phyloP scores from a whole-genome alignment of 2,888 invertebrate species.

The Eurytoma adleriae region DNA sequence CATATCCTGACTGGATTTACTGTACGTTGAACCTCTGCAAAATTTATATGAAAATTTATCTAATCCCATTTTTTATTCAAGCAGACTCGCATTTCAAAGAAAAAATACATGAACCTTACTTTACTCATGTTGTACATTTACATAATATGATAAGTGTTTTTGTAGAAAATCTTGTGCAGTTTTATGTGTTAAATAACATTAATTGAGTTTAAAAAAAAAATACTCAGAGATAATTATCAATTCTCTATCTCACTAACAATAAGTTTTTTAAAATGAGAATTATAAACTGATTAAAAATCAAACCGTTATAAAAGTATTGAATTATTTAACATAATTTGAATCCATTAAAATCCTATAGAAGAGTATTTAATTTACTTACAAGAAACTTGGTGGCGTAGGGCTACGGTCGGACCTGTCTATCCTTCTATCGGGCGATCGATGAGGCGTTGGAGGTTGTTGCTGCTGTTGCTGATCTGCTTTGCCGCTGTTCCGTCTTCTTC shows the following conservation, averaged over 20 bases:
- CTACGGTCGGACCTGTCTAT: conserved; percentile 76
- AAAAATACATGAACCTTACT: too few species aligned
- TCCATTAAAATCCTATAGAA: not conserved
- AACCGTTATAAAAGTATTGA: not conserved
- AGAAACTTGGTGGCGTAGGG: conserved; percentile 85
- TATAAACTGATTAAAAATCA: too few species aligned
- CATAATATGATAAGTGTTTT: too few species aligned
- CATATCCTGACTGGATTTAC: conserved; percentile 79
- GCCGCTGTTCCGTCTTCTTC: conserved; percentile 76
- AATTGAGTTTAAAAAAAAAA: too few species aligned
- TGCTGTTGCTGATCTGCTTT: conserved; percentile 61
- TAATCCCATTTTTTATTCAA: too few species aligned
- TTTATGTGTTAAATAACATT: too few species aligned
- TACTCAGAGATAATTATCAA: too few species aligned
- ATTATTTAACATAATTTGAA: not conserved
- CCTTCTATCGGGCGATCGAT: conserved; percentile 65
- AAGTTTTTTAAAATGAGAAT: too few species aligned
- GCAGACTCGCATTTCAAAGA: too few species aligned
- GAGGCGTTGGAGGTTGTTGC: conserved; percentile 35
- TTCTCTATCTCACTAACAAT: too few species aligned
- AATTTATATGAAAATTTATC: not conserved
- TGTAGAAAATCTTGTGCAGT: too few species aligned
- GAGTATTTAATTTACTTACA: conserved; percentile 78
- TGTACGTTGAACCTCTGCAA: conserved; percentile 72
- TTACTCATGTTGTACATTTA: too few species aligned